Base-by-base conservation (phyloP, 2,113 vertebrate species). In the Tragelaphus imberbis region DNA sequence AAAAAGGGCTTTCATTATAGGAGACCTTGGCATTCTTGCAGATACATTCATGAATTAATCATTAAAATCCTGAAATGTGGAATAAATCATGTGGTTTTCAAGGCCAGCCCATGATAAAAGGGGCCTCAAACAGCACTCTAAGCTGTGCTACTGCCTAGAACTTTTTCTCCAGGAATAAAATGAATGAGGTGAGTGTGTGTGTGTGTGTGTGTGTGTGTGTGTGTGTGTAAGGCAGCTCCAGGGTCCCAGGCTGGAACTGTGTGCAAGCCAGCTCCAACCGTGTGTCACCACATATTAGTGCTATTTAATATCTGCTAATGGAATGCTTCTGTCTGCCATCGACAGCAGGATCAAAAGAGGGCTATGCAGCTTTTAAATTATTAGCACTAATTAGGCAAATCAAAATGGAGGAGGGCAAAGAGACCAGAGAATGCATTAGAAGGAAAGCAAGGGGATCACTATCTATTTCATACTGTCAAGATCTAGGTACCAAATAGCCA, bases 351-450 rank as follows among this genome's bases (percentile, higher is more conserved):
- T 97, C 98, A 98, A 98, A 95, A 94, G 97, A 98, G 97, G 95
- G 95, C 97, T 86, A 86, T 86, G 92, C 59, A 97, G 97, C 98
- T 98, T 98, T 98, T 98, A 99, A 98, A 98, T 99, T 98, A 99
- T 99, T 99, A 98, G 98, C 98, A 91, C 97, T 98, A 99, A 99
- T 99, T 99, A 99, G 98, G 98, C 96, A 98, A 98, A 98, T 99
- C 93, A 99, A 99, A 98, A 94, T 82, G 87, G 91, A 95, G 93
- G 94, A 95, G 65, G 87, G 84, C 93, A 96, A 97, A 98, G 96
- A 98, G 96, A 98, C 98, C 94, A 97, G 94, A 96, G 98, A 98
- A 98, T 10, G 95, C 95, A 98, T 98, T 98, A 98, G 90, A 98
- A 98, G 80, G 65, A 97, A 98, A 93, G 92, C 87, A 91, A 98